These are phyloP conservation scores for Cheumatopsyche charites DNA, from an alignment of 1,140 invertebrate species.

Conservation along the genomic window DNA sequence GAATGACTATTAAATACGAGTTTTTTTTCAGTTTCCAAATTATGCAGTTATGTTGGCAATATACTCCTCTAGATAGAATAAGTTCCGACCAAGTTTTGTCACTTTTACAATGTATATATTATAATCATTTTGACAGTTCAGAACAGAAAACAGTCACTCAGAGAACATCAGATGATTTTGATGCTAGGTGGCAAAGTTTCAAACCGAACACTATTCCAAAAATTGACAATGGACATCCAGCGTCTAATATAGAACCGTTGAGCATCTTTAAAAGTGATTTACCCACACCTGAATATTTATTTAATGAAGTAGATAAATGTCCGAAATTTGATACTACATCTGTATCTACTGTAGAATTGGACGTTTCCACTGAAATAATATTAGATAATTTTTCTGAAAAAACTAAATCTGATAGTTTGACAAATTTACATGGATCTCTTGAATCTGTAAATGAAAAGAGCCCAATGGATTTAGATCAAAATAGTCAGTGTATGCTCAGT, in stretches of 20 bases:
- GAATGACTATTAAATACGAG: background rate
- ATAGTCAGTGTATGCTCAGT: background rate
- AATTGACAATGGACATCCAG: constrained; percentile 56
- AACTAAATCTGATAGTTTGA: constrained; percentile 61
- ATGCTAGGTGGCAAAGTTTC: constrained; percentile 69
- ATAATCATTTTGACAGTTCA: constrained; percentile 54
- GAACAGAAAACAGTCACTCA: constrained; percentile 48
- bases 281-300: constrained; percentile 46
- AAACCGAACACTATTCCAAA: constrained; percentile 68
- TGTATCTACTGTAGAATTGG: constrained; percentile 24
- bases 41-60: constrained; percentile 71
- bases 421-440: constrained; percentile 66
- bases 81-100: constrained; percentile 63
- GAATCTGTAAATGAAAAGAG: constrained; percentile 62
- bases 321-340: constrained; percentile 49
- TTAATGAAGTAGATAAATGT: constrained; percentile 50
- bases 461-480: constrained; percentile 45
- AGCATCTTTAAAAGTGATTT: constrained; percentile 51
- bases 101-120: constrained; percentile 64
- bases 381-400: constrained; percentile 55
- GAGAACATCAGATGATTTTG: constrained; percentile 66
- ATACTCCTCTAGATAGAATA: constrained; percentile 51
- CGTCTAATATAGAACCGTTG: constrained; percentile 46
- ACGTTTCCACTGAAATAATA: constrained; percentile 52
- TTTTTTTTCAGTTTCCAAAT: constrained; percentile 65